phyloP scores from a whole-genome alignment of 2,888 invertebrate genomes.

The Sabellastarte sp. region DNA sequence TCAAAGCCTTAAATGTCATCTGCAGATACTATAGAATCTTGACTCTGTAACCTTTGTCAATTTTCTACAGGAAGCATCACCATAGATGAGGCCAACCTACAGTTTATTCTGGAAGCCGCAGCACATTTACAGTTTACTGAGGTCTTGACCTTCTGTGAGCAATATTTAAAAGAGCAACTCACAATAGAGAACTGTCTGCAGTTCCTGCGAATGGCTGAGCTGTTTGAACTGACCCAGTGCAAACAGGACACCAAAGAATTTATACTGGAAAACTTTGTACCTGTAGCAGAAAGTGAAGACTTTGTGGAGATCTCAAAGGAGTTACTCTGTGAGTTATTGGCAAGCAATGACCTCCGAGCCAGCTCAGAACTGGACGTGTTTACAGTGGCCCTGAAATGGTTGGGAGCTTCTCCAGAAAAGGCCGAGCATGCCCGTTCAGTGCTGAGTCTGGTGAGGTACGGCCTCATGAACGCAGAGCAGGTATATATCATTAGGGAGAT shows the following conservation, averaged over 20 bases:
- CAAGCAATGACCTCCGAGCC: constrained; percentile 27
- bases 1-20: too few relatives aligned
- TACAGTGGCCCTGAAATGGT: constrained; percentile 27
- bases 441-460: constrained; percentile 18
- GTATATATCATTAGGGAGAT: too few relatives aligned
- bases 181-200: constrained; percentile 33
- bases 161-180: constrained; percentile 31
- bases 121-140: constrained; percentile 34
- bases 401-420: constrained; percentile 10
- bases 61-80: not conserved
- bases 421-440: constrained; percentile 11
- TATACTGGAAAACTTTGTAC: constrained; percentile 33
- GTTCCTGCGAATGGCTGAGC: constrained; percentile 31
- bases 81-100: not conserved
- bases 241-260: constrained; percentile 18
- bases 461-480: constrained; percentile 32
- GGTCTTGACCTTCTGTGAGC: constrained; percentile 27
- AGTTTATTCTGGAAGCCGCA: constrained; percentile 32
- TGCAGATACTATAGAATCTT: too few relatives aligned
- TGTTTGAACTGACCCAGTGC: constrained; percentile 27
- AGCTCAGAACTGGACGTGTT: constrained; percentile 29
- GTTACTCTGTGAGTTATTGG: constrained; percentile 30
- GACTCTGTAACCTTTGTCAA: not conserved
- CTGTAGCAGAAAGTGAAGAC: constrained; percentile 31
- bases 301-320: constrained; percentile 28